Conservation (phyloP, 2,797 vertebrate genomes). For the Brachyrhaphis roseni region DNA sequence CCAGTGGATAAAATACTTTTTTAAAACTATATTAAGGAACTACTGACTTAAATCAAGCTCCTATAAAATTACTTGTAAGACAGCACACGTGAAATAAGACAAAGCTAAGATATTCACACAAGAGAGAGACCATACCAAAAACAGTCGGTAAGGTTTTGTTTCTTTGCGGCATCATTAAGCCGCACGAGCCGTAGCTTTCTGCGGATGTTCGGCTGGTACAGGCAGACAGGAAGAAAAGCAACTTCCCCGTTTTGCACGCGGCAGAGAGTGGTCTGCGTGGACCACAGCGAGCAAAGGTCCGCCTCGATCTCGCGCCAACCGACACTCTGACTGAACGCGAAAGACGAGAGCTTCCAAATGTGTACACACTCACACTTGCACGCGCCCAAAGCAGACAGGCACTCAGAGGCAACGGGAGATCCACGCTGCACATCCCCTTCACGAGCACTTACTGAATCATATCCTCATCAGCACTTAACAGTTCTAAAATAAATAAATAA, state of each 20-base stretch:
- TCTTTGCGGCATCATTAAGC: not conserved
- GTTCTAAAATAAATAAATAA: slow-evolving; percentile 30
- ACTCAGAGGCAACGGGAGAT: slow-evolving; percentile 15
- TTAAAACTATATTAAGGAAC: too few relatives aligned
- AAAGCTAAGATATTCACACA: too few relatives aligned
- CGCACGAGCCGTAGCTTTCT: slow-evolving; percentile 18
- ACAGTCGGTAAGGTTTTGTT: too few relatives aligned
- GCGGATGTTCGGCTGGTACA: slow-evolving; percentile 9
- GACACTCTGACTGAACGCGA: slow-evolving; percentile 49
- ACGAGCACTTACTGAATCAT: slow-evolving; percentile 45
- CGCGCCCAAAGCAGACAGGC: slow-evolving; percentile 2
- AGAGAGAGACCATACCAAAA: too few relatives aligned
- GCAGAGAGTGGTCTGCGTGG: slow-evolving; percentile 31
- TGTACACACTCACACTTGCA: slow-evolving; percentile 5
- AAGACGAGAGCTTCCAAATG: slow-evolving; percentile 45
- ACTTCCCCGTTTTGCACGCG: slow-evolving; percentile 65
- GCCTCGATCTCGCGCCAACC: slow-evolving; percentile 32
- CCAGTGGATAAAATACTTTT: too few relatives aligned
- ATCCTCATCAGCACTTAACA: slow-evolving; percentile 60
- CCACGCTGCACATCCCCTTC: slow-evolving; percentile 34
- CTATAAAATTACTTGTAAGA: too few relatives aligned
- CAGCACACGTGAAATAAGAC: too few relatives aligned
- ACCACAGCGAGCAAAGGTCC: slow-evolving; percentile 40
- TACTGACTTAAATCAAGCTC: too few relatives aligned
- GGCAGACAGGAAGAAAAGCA: slow-evolving; percentile 65